Percentiles rank a stretch among this genome's conserved stretches.
These are phyloP conservation scores for Sinocyclocheilus maitianheensis DNA, from an alignment of 2,113 vertebrate species.

Conservation along the genomic window DNA sequence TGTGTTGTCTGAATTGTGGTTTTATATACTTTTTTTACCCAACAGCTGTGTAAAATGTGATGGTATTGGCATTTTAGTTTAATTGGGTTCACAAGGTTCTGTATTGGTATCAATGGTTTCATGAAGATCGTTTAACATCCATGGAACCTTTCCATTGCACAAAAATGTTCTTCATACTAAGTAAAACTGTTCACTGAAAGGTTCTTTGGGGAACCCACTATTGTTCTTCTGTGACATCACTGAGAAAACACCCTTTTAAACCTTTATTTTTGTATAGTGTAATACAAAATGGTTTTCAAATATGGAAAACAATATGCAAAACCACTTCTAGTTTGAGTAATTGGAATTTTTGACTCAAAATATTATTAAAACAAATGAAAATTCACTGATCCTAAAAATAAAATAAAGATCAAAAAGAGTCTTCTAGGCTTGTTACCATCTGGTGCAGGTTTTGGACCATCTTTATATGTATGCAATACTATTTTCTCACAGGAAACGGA, in stretches of 20 bases:
- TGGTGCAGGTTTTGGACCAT: not conserved
- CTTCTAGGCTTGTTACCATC: not conserved
- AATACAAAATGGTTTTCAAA: not conserved
- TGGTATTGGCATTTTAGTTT: not conserved
- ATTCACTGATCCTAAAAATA: not conserved
- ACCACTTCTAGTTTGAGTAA: no score
- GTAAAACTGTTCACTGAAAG: not conserved
- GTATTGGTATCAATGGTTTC: not conserved
- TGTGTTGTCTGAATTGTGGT: not conserved
- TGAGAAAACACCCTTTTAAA: not conserved
- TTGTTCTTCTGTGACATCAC: not conserved
- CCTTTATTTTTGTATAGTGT: not conserved
- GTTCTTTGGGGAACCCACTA: not conserved
- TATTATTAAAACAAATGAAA: not conserved
- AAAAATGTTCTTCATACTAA: not conserved
- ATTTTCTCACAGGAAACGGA: slow-evolving; percentile 84
- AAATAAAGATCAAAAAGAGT: not conserved
- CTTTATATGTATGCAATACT: not conserved
- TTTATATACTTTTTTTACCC: not conserved
- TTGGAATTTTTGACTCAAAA: not conserved
- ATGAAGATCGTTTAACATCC: not conserved
- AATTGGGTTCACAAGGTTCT: not conserved
- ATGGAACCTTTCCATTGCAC: not conserved
- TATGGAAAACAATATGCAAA: not conserved
- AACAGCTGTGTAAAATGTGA: not conserved